phyloP scores from a whole-genome alignment of 2,113 vertebrate species.

The Scartelaos histophorus region DNA sequence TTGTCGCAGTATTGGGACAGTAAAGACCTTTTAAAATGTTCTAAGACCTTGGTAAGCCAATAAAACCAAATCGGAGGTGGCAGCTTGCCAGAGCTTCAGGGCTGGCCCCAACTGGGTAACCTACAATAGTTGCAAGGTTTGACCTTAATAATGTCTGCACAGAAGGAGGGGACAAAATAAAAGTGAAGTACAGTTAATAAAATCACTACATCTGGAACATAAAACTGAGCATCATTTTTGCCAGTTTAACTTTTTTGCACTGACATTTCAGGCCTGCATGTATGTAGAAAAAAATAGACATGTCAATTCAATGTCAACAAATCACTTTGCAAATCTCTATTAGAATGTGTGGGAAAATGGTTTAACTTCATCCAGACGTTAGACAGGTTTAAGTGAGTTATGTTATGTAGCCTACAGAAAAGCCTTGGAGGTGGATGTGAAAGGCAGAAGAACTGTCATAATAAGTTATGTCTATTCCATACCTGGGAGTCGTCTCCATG shows the following conservation, averaged over 20 bases:
- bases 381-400: slow-evolving; percentile 21
- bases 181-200: neutral
- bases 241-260: too few relatives aligned
- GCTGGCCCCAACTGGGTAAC: neutral
- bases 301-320: too few relatives aligned
- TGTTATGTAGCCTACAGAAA: slow-evolving; percentile 18
- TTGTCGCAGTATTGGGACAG: neutral
- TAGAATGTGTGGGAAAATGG: neutral
- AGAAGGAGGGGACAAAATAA: slow-evolving; percentile 4
- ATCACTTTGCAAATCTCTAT: too few relatives aligned
- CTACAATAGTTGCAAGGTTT: slow-evolving; percentile 8
- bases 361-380: neutral
- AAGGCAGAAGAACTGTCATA: neutral
- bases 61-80: neutral
- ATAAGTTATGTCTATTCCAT: too few relatives aligned
- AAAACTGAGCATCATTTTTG: neutral
- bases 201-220: neutral
- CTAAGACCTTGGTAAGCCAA: slow-evolving; percentile 11
- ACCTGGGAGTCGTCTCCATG: too few relatives aligned
- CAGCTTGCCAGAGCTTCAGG: slow-evolving; percentile 29
- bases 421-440: slow-evolving; percentile 25
- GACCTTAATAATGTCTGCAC: slow-evolving; percentile 4
- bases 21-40: neutral
- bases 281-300: too few relatives aligned
- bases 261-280: too few relatives aligned